Evolutionary conservation across 2,113 vertebrate genomes (phyloP).

Genomic region (Pelvicachromis taeniatus): DNA sequence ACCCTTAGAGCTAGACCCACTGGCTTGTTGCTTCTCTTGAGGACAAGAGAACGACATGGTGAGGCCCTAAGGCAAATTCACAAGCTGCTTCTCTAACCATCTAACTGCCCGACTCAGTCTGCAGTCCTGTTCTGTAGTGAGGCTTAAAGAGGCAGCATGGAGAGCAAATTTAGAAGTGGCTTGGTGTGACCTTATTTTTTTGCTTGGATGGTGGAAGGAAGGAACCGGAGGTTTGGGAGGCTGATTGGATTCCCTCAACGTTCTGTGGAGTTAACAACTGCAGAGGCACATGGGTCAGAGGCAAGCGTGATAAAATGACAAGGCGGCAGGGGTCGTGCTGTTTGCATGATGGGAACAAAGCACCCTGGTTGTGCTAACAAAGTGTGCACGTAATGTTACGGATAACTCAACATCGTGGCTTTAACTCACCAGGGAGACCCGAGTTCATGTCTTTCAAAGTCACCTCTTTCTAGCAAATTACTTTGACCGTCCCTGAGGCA

Average conservation of each 20-base stretch:
- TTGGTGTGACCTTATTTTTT: slow-evolving; percentile 47
- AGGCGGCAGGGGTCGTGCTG: neutral
- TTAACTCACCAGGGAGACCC: neutral
- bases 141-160: slow-evolving; percentile 37
- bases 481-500: neutral
- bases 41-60: neutral
- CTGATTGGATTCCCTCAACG: slow-evolving; percentile 8
- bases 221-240: neutral
- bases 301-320: neutral
- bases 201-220: neutral
- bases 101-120: slow-evolving; percentile 32
- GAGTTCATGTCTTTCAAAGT: neutral
- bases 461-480: neutral
- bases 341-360: slow-evolving; percentile 15
- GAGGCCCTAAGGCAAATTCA: slow-evolving; percentile 5
- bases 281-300: neutral
- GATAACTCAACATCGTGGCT: neutral
- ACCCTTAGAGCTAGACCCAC: neutral
- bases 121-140: slow-evolving; percentile 14
- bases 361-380: neutral
- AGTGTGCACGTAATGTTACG: neutral
- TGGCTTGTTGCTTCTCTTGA: neutral
- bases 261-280: neutral
- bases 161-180: slow-evolving; percentile 9
- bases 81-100: slow-evolving; percentile 9